Evolutionary conservation across 2,888 invertebrate genomes (phyloP), one percentile per base, ranked within the genome.

Genomic region (Leptinotarsa haldemani): DNA sequence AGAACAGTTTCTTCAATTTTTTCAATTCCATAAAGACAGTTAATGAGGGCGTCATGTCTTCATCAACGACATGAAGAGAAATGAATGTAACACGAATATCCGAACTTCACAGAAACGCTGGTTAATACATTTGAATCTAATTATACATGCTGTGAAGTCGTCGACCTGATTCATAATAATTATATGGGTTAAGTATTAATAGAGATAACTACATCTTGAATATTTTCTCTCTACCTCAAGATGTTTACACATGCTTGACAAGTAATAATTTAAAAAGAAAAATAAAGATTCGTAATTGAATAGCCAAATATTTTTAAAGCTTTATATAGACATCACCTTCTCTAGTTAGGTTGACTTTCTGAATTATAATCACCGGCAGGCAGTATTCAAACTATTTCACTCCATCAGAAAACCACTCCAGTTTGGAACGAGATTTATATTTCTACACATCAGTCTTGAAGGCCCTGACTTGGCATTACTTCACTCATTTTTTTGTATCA

Each of bases 121-220:
- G 67, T 72, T 53, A 70, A 73, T 70, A 66, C 70, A 74, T 74
- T 71, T 65, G 71, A 65, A 67, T 78, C 74, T 78, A 78, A 78
- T 76, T 73, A 76, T 78, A 77, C 47, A 64, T 68, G 65, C 63
- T 47, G 61, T n/a, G 70, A 63, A 73, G 78, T 78, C 78, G 76
- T 76, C 73, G 78, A 78, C 78, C 78, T 73, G 74, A 73, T 76
- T 78, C 76, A 76, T 73, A 78, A 76, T 73, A 74, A 74, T 78
- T 76, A 78, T 78, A 76, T 78, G 58, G 78, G 78, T 78, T 78
- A 78, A 74, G 73, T 76, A 76, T 78, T 76, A 76, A 75, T 78
- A 77, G 73, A 75, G 70, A 75, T 75, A 78, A 74, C 69, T 70
- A 65, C 71, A 69, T 74, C 69, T 50, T 71, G 70, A 48, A 65